These are phyloP conservation scores for Pachyuromys duprasi DNA, from an alignment of 2,797 vertebrate species.

Conservation along the genomic window DNA sequence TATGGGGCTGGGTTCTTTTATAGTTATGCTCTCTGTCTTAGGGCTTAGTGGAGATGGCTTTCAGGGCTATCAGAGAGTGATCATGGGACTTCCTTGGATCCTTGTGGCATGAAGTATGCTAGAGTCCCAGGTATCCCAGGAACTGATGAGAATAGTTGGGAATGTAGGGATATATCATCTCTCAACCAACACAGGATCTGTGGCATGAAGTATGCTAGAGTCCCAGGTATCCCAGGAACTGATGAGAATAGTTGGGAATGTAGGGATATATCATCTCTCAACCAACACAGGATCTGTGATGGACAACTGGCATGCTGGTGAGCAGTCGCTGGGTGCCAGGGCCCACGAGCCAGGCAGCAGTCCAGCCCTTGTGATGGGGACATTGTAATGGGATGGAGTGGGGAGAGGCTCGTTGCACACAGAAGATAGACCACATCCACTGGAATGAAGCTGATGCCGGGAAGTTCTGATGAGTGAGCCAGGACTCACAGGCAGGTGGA, in stretches of 20 bases:
- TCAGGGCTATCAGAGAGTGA: accelerated
- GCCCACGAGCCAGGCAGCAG: neutral
- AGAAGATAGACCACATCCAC: too few relatives aligned
- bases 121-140: accelerated
- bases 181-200: neutral
- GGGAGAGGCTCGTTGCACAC: neutral
- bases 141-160: accelerated
- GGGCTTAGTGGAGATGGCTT: neutral
- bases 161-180: accelerated
- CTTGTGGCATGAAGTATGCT: neutral
- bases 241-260: accelerated
- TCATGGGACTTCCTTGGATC: neutral
- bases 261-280: accelerated
- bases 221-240: accelerated
- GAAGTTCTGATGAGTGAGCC: neutral
- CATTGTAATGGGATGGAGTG: accelerated
- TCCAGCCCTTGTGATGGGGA: neutral
- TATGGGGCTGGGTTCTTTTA: accelerated
- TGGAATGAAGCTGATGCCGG: neutral
- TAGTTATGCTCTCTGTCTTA: accelerated
- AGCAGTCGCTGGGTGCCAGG: accelerated
- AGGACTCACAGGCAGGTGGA: neutral
- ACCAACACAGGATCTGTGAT: accelerated
- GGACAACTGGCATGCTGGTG: neutral
- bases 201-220: neutral